Percentiles rank a stretch among this genome's conserved stretches.
phyloP scores from a whole-genome alignment of 2,113 vertebrate species.

The Grantiella picta region DNA sequence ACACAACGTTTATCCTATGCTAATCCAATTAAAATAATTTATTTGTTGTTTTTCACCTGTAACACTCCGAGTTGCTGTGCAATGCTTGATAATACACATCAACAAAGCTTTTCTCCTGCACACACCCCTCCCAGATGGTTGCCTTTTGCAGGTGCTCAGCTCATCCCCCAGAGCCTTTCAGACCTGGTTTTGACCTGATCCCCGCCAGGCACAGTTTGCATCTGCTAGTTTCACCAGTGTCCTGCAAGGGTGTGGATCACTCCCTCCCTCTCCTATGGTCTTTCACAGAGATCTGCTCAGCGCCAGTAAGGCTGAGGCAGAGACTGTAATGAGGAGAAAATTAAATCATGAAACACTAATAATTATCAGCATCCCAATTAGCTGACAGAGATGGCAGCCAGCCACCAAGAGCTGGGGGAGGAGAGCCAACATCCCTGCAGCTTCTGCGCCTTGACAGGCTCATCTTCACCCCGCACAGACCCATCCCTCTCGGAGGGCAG shows the following conservation, averaged over 20 bases:
- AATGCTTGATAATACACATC: not conserved
- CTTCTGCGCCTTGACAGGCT: accelerated
- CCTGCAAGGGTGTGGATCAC: not conserved
- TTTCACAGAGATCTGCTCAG: not conserved
- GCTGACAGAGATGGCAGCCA: not conserved
- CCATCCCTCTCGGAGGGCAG: not conserved
- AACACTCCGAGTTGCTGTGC: not conserved
- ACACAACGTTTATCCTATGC: accelerated
- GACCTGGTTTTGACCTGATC: not conserved
- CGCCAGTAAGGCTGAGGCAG: not conserved
- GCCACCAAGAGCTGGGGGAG: not conserved
- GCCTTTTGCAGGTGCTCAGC: not conserved
- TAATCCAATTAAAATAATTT: not conserved
- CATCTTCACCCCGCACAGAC: accelerated
- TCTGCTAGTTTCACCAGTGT: not conserved
- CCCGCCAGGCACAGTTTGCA: not conserved
- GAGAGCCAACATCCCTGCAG: not conserved
- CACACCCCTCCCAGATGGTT: accelerated
- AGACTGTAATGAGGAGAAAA: not conserved
- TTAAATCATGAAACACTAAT: slow-evolving; percentile 5
- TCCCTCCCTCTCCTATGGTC: not conserved
- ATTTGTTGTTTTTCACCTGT: not conserved
- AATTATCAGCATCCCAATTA: slow-evolving; percentile 29
- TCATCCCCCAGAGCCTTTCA: not conserved
- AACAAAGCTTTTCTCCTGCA: not conserved